Conservation (phyloP, 2,888 invertebrate genomes). For the Campaea margaritaria region DNA sequence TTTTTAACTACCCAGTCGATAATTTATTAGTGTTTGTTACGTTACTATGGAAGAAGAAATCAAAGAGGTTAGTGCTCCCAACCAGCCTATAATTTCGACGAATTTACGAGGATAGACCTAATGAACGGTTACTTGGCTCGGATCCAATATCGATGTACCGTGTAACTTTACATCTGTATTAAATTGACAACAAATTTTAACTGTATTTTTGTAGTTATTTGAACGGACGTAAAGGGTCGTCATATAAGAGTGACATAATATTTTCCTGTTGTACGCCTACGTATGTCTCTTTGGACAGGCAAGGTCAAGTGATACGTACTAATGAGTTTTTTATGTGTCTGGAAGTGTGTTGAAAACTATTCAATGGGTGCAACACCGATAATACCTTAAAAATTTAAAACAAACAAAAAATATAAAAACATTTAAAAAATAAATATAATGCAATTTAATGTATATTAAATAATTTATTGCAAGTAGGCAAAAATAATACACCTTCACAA, state of each 20-base stretch:
- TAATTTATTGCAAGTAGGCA: too few species aligned
- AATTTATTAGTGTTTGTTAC: constrained; percentile 21
- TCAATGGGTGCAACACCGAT: too few species aligned
- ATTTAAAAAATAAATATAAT: too few species aligned
- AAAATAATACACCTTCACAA: too few species aligned
- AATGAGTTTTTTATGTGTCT: constrained; percentile 11
- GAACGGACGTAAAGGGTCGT: constrained; percentile 10
- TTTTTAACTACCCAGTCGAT: constrained; percentile 14
- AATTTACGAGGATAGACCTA: constrained; percentile 25
- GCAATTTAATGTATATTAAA: too few species aligned
- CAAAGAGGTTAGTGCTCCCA: constrained; percentile 60
- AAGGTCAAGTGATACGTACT: constrained; percentile 11
- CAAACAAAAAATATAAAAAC: too few species aligned
- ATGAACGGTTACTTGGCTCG: constrained; percentile 31
- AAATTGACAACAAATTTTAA: constrained; percentile 8
- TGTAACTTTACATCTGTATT: constrained; percentile 1
- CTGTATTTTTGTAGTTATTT: constrained; percentile 24
- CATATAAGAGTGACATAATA: constrained; percentile 21
- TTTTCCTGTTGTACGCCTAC: constrained; percentile 16
- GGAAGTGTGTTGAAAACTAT: neutral
- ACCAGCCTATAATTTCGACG: constrained; percentile 29
- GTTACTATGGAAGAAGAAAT: constrained; percentile 50
- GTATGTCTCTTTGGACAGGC: constrained; percentile 14
- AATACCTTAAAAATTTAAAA: too few species aligned
- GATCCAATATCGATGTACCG: constrained; percentile 19